Evolutionary conservation across 1,140 invertebrate genomes (phyloP).

Genomic region (Colletes latitarsis): DNA sequence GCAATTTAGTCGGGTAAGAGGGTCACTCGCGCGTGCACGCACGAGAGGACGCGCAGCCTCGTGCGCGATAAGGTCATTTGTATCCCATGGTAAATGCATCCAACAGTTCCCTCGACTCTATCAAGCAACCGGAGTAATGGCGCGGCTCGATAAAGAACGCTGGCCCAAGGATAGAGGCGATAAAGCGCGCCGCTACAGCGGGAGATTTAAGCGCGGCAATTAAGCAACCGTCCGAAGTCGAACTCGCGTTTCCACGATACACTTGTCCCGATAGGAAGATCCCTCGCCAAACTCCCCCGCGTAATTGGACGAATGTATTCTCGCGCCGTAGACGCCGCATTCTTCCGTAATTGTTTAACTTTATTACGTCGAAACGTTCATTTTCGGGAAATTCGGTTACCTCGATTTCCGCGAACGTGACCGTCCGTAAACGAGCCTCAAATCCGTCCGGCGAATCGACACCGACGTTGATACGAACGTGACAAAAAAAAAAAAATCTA

Average conservation of each 20-base stretch:
- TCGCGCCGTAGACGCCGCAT: slow-evolving; percentile 1
- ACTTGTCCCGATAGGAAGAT: not conserved
- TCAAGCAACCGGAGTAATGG: slow-evolving; percentile 51
- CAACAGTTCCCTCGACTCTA: slow-evolving; percentile 28
- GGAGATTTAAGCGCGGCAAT: slow-evolving; percentile 54
- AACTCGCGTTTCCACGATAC: slow-evolving; percentile 18
- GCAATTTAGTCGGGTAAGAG: too few relatives aligned
- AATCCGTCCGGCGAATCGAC: too few relatives aligned
- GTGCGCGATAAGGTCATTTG: slow-evolving; percentile 63
- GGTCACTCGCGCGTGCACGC: too few relatives aligned
- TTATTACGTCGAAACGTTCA: too few relatives aligned
- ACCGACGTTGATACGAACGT: too few relatives aligned
- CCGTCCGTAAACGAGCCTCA: too few relatives aligned
- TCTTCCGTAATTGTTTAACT: too few relatives aligned
- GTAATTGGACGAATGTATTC: slow-evolving; percentile 7
- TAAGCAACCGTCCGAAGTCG: slow-evolving; percentile 22
- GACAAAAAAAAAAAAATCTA: too few relatives aligned
- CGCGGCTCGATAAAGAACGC: slow-evolving; percentile 55
- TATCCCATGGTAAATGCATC: slow-evolving; percentile 64
- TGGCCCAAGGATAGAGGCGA: slow-evolving; percentile 28
- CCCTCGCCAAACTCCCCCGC: slow-evolving; percentile 6
- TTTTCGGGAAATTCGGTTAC: too few relatives aligned
- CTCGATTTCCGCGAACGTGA: too few relatives aligned
- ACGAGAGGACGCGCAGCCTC: not conserved
- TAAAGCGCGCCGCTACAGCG: slow-evolving; percentile 33